Conservation (phyloP, 2,888 invertebrate species). For the Pachymerium ferrugineum region DNA sequence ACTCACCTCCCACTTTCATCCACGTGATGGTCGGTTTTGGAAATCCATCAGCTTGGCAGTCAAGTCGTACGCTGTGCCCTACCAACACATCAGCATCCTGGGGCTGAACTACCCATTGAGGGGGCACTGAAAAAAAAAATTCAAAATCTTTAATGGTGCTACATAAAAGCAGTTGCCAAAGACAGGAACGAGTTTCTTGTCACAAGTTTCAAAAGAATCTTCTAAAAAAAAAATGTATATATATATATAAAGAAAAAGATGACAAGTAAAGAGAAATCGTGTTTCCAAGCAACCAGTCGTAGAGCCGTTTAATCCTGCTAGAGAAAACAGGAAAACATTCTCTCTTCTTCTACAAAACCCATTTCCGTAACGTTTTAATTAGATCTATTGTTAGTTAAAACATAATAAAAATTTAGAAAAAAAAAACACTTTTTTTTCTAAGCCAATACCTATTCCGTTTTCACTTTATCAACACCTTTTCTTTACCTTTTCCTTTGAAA, state of each 20-base stretch:
- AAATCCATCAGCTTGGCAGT: constrained; percentile 94
- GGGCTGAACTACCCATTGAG: constrained; percentile 91
- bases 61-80: constrained; percentile 86
- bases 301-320: background rate
- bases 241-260: too few relatives aligned
- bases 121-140: constrained; percentile 63
- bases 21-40: constrained; percentile 90
- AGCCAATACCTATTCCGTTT: background rate
- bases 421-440: background rate
- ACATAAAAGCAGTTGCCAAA: constrained; percentile 14
- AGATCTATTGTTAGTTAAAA: background rate
- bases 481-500: background rate
- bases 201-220: background rate
- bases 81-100: constrained; percentile 93
- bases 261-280: constrained; percentile 11
- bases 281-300: background rate
- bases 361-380: background rate
- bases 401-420: background rate
- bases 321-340: background rate
- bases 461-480: background rate
- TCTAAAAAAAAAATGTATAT: background rate
- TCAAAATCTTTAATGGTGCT: constrained; percentile 5
- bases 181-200: constrained; percentile 11
- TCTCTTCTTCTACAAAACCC: background rate
- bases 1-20: constrained; percentile 89